These are phyloP conservation scores for Lepidocyrtinus sp. DNA, from an alignment of 2,888 invertebrate species.

Conservation along the genomic window DNA sequence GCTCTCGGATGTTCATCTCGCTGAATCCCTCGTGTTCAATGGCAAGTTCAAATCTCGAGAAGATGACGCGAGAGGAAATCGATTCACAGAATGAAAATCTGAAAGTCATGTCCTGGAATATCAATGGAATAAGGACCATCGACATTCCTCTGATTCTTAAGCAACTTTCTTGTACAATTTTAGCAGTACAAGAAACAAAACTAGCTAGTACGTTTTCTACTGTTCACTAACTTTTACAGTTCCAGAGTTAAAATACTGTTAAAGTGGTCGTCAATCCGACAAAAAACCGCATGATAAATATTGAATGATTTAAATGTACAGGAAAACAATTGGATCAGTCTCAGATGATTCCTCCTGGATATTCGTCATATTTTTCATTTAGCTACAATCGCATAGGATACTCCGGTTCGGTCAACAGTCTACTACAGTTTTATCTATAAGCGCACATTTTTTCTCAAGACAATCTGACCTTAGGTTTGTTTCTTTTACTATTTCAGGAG, in stretches of 20 bases:
- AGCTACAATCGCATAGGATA: slow-evolving; percentile 54
- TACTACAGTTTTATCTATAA: too few relatives aligned
- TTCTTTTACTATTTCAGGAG: too few relatives aligned
- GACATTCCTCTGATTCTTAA: slow-evolving; percentile 51
- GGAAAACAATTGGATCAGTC: slow-evolving; percentile 48
- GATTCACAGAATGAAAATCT: neutral
- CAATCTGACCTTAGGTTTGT: too few relatives aligned
- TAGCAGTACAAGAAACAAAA: slow-evolving; percentile 65
- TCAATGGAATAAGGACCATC: slow-evolving; percentile 64
- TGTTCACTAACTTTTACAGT: neutral
- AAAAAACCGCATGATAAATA: slow-evolving; percentile 5
- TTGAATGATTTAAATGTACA: slow-evolving; percentile 19
- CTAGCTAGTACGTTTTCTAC: slow-evolving; percentile 44
- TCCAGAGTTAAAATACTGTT: neutral
- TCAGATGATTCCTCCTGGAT: slow-evolving; percentile 47
- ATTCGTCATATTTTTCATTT: slow-evolving; percentile 63
- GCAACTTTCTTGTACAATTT: slow-evolving; percentile 45
- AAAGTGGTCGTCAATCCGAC: neutral
- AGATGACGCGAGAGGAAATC: neutral
- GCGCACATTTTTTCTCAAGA: too few relatives aligned
- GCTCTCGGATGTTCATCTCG: neutral
- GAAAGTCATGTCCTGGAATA: slow-evolving; percentile 63
- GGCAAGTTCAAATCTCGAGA: neutral
- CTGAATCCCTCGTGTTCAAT: neutral
- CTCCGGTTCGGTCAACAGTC: too few relatives aligned